Base-by-base conservation (phyloP, 30 jellyfish, hydroid and myxozoan genomes). In the Hydractinia symbiolongicarpus region DNA sequence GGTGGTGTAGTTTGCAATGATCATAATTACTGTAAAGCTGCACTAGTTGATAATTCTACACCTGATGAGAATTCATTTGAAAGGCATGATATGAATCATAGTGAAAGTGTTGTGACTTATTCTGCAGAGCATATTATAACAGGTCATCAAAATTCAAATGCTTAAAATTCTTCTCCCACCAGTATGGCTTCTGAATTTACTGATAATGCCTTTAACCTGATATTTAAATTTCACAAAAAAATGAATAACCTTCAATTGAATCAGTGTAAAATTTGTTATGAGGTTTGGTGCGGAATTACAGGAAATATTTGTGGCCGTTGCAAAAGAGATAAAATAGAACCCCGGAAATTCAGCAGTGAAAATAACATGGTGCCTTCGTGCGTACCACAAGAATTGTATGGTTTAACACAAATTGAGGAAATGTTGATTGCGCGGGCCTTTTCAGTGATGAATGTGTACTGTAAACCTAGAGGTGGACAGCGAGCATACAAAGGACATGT, bases 391-490 rank as follows among this genome's bases (percentile, higher is more conserved):
- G 87, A 83, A 44, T 83, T 83, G 62, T 81, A 76, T 53, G 81
- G 54, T 56, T 82, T 83, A 44, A 73, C 87, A 10, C 91, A 83
- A 53, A 51, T 64, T 60, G 91, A 83, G 57, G 91, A 83, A 76
- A 83, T 83, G 91, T 82, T 83, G 17, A 83, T 83, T 17, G 86
- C 88, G 52, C 51, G 75, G 16, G 78, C 85, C 44, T 80, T 80
- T 19, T 86, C 88, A 7, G 86, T 80, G 9, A 80, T 83, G 21
- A 82, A 83, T 13, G 86, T 83, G 17, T 83, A 83, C 67, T 53
- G 71, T 50, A 83, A 83, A 54, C 86, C 89, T 9, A 64, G 71
- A 73, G 86, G 86, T 73, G 91, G 91, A 30, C 91, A 83, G 61
- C 30, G 73, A 50, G 91, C 82, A 11, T 83, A 83, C 60, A 73